Conservation (phyloP, 2,113 vertebrate genomes). For the Pseudonaja textilis region DNA sequence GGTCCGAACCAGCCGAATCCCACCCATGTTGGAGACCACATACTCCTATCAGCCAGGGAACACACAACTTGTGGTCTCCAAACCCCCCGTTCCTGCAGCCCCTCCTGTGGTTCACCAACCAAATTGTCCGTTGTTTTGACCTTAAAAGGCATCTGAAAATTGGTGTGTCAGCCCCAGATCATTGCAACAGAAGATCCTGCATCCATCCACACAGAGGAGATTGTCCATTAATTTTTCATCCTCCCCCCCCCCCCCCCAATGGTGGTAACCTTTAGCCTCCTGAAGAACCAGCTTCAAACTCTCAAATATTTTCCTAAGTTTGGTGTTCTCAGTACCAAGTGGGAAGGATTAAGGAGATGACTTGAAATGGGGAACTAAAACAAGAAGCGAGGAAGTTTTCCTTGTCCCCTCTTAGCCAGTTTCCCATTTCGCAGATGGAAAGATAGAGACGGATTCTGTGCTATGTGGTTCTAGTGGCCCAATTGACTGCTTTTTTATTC, state of each 20-base stretch:
- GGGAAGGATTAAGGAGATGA: too few species aligned
- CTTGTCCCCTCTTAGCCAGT: neutral
- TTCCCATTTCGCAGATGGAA: neutral
- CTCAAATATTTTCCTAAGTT: neutral
- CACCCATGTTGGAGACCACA: neutral
- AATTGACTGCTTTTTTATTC: slow-evolving; percentile 71
- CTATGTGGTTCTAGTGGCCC: slow-evolving; percentile 50
- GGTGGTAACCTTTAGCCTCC: neutral
- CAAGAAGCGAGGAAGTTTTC: too few species aligned
- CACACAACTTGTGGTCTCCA: neutral
- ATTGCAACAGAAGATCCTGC: neutral
- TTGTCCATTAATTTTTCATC: neutral
- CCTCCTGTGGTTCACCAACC: neutral
- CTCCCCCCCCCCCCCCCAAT: neutral
- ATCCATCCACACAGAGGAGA: neutral
- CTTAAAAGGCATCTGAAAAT: neutral
- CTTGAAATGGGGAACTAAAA: neutral
- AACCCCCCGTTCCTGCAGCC: neutral
- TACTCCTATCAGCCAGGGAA: neutral
- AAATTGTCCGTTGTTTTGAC: neutral
- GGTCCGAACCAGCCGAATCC: too few species aligned
- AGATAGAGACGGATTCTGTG: neutral
- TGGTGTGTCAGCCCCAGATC: neutral
- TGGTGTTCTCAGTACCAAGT: neutral
- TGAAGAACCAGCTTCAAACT: neutral